These are phyloP conservation scores for Chloroclystis v-ata DNA, from an alignment of 2,888 invertebrate species.

Conservation along the genomic window DNA sequence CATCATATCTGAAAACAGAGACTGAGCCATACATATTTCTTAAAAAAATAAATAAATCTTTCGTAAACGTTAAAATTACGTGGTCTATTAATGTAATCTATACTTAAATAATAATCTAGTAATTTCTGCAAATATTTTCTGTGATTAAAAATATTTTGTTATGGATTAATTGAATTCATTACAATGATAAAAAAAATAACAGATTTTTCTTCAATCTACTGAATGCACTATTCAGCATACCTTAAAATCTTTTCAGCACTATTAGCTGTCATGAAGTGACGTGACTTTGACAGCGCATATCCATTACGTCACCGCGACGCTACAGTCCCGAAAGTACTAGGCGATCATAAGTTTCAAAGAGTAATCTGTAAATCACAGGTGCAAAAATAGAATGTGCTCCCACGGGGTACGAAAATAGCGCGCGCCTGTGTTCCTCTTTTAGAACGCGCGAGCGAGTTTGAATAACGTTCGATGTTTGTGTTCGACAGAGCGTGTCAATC, in stretches of 20 bases:
- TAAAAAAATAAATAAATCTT: too few species aligned
- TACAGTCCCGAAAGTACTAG: slow-evolving; percentile 62
- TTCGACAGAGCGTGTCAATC: slow-evolving; percentile 10
- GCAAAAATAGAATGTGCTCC: slow-evolving; percentile 66
- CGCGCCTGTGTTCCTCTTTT: slow-evolving; percentile 36
- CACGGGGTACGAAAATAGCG: slow-evolving; percentile 57
- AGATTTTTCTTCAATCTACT: too few species aligned
- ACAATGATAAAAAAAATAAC: too few species aligned
- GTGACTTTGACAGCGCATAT: slow-evolving; percentile 64
- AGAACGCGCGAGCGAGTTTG: slow-evolving; percentile 34
- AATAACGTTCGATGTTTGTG: slow-evolving; percentile 21
- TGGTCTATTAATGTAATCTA: too few species aligned
- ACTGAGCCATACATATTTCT: too few species aligned
- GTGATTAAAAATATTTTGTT: too few species aligned
- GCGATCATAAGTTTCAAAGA: slow-evolving; percentile 48
- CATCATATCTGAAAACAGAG: too few species aligned
- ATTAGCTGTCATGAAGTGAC: slow-evolving; percentile 45
- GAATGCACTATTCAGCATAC: background rate
- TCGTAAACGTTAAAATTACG: too few species aligned
- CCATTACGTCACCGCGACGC: slow-evolving; percentile 73
- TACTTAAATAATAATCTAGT: too few species aligned
- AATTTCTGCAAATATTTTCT: too few species aligned
- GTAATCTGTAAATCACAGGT: slow-evolving; percentile 40
- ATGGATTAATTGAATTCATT: too few species aligned
- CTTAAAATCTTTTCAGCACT: slow-evolving; percentile 21